Percentiles rank a stretch among this genome's conserved stretches.
These are phyloP conservation scores for Melolontha melolontha DNA, from an alignment of 2,888 invertebrate species.

Conservation along the genomic window DNA sequence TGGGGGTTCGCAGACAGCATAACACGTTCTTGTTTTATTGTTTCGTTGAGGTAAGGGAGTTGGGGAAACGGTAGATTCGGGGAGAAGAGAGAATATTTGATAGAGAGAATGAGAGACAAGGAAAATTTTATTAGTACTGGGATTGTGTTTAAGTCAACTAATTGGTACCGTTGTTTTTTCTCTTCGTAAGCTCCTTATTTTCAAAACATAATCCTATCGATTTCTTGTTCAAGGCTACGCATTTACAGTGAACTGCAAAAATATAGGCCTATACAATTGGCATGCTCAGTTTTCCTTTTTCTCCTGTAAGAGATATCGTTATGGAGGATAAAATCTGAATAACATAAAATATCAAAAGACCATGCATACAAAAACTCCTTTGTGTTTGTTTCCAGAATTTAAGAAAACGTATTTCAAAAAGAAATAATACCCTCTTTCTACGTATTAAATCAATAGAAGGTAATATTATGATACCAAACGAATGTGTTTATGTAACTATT, in stretches of 20 bases:
- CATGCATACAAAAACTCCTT: too few species aligned
- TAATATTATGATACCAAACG: too few species aligned
- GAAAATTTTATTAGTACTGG: slow-evolving; percentile 32
- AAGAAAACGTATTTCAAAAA: too few species aligned
- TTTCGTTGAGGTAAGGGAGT: slow-evolving; percentile 34
- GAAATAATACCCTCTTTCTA: too few species aligned
- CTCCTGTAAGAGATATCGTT: too few species aligned
- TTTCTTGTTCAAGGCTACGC: slow-evolving; percentile 15
- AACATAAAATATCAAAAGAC: too few species aligned
- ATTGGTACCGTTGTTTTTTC: slow-evolving; percentile 30
- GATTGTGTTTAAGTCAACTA: slow-evolving; percentile 32
- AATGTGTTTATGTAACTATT: too few species aligned
- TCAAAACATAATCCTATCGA: slow-evolving; percentile 18
- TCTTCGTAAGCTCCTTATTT: slow-evolving; percentile 29
- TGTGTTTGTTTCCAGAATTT: too few species aligned
- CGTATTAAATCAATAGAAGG: too few species aligned
- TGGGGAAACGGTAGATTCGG: background rate
- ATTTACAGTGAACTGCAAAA: background rate
- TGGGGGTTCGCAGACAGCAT: slow-evolving; percentile 30
- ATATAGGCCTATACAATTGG: too few species aligned
- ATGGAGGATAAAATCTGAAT: too few species aligned
- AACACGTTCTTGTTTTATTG: slow-evolving; percentile 38
- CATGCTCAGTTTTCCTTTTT: too few species aligned
- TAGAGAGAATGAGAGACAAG: background rate
- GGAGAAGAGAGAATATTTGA: slow-evolving; percentile 14